These are phyloP conservation scores for Blastobasis lacticolella DNA, from an alignment of 2,888 invertebrate species.

Conservation along the genomic window DNA sequence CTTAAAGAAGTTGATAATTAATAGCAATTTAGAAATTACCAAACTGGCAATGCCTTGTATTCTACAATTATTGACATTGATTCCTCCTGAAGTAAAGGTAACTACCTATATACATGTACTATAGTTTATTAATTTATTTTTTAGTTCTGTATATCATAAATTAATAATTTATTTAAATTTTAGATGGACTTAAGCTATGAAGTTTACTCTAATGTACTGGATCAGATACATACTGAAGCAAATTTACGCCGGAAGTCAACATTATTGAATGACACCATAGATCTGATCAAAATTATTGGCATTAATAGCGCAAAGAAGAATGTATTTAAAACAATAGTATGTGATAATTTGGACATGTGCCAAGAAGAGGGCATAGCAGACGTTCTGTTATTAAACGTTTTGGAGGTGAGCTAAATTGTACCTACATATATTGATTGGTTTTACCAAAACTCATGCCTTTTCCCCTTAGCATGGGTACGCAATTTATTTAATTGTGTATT, in stretches of 20 bases:
- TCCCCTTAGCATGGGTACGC: neutral
- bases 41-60: constrained; percentile 36
- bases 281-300: constrained; percentile 39
- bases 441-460: neutral
- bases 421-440: neutral
- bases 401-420: constrained; percentile 32
- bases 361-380: constrained; percentile 39
- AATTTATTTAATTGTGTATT: neutral
- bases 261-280: constrained; percentile 37
- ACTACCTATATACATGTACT: neutral
- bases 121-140: neutral
- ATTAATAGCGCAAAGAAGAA: constrained; percentile 42
- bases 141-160: neutral
- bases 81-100: constrained; percentile 45
- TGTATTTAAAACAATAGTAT: constrained; percentile 37
- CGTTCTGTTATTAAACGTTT: constrained; percentile 37
- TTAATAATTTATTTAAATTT: no score
- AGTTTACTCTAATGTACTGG: constrained; percentile 33
- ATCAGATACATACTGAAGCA: constrained; percentile 44
- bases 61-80: constrained; percentile 29
- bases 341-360: constrained; percentile 47
- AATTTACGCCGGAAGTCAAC: constrained; percentile 49
- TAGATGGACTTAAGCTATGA: constrained; percentile 33
- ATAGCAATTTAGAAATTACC: constrained; percentile 43
- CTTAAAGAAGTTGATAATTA: constrained; percentile 35